phyloP scores from a whole-genome alignment of 2,888 invertebrate species.

The Monochamus alternatus region DNA sequence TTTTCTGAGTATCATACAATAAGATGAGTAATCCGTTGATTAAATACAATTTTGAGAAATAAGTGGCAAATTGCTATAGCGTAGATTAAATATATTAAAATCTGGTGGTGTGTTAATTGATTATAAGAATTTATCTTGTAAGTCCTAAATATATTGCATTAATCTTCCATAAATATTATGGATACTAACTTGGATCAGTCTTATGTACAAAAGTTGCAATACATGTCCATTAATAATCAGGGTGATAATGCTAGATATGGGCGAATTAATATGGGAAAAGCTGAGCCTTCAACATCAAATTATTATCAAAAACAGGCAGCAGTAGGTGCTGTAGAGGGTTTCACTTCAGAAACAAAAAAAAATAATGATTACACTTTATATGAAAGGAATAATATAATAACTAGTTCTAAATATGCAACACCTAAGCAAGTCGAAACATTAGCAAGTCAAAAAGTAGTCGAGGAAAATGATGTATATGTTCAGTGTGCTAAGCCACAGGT shows the following conservation, averaged over 20 bases:
- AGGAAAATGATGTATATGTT: conserved; percentile 70
- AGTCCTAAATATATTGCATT: too few relatives aligned
- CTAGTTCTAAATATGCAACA: conserved; percentile 84
- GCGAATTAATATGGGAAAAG: conserved; percentile 63
- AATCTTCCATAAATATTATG: conserved; percentile 4
- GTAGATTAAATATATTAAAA: too few relatives aligned
- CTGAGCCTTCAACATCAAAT: conserved; percentile 59
- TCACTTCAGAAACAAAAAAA: conserved; percentile 72
- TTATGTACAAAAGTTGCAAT: conserved; percentile 66
- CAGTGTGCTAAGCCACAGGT: conserved; percentile 69
- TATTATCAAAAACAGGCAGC: conserved; percentile 73
- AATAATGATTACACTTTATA: conserved; percentile 74
- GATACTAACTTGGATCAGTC: conserved; percentile 56
- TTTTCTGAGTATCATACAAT: too few relatives aligned
- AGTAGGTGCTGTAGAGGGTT: conserved; percentile 79
- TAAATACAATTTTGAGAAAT: too few relatives aligned
- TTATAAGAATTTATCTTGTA: too few relatives aligned
- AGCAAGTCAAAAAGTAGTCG: conserved; percentile 66
- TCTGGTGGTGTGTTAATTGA: too few relatives aligned
- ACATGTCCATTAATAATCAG: conserved; percentile 62
- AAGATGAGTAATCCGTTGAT: too few relatives aligned
- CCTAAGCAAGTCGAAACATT: conserved; percentile 82
- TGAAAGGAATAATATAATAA: conserved; percentile 84
- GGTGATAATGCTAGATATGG: conserved; percentile 67
- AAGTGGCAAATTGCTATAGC: not conserved